A percentile compares a stretch with the other conserved stretches of the same genome.
Evolutionary conservation across 53 echinoderm and acorn worm species (phyloP).

Genomic region (Temnopleurus reevesii): DNA sequence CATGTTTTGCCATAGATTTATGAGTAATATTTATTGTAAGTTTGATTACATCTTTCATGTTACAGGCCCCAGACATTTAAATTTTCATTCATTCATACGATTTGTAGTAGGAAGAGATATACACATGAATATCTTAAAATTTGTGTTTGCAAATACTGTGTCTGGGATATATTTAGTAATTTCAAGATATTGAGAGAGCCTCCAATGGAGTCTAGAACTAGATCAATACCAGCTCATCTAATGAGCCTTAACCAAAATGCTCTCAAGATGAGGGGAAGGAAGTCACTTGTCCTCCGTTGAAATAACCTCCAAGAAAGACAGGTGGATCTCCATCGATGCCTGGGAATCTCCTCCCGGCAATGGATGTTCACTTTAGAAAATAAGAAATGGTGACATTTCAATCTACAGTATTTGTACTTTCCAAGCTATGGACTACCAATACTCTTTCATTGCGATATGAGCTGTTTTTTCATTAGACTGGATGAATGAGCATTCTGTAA

Average conservation of each 20-base stretch:
- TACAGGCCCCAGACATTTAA: too few relatives aligned
- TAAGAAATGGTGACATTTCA: background rate
- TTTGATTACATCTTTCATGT: too few relatives aligned
- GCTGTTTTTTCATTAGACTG: background rate
- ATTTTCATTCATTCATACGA: too few relatives aligned
- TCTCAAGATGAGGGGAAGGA: background rate
- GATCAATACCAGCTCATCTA: background rate
- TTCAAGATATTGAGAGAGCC: too few relatives aligned
- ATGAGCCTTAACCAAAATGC: slow-evolving; percentile 17
- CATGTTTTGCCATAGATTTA: too few relatives aligned
- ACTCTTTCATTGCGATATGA: background rate
- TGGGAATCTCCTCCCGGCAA: background rate
- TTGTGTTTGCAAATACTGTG: too few relatives aligned
- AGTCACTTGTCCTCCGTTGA: background rate
- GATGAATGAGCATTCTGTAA: too few relatives aligned
- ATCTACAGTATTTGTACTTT: background rate
- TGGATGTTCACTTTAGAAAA: background rate
- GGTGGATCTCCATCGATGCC: background rate
- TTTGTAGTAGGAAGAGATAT: too few relatives aligned
- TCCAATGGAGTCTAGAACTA: background rate
- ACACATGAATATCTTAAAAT: too few relatives aligned
- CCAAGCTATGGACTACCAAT: background rate
- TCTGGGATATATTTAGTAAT: too few relatives aligned
- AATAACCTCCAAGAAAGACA: background rate
- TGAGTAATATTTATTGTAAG: too few relatives aligned